These are phyloP conservation scores for Amaurobius ferox DNA, from an alignment of 2,888 invertebrate species.

Conservation along the genomic window DNA sequence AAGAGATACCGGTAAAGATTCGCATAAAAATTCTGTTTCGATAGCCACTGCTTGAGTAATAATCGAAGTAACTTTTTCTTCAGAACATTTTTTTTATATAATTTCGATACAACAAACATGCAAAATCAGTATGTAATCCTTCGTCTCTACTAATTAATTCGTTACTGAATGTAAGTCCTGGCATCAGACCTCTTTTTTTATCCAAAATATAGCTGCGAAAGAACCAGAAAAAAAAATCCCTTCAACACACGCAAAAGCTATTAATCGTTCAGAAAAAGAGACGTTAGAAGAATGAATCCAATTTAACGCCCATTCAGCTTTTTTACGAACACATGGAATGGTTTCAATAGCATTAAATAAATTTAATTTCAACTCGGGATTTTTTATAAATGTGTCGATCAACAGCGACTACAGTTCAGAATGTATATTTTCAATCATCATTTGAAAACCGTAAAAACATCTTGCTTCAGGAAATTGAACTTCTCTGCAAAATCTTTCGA, in stretches of 20 bases:
- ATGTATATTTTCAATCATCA: conserved; percentile 99
- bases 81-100: conserved; percentile 93
- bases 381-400: conserved; percentile 96
- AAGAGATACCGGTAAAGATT: conserved; percentile 93
- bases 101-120: conserved; percentile 93
- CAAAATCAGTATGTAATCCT: conserved; percentile 99
- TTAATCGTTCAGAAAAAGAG: conserved; percentile 93
- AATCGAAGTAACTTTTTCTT: conserved; percentile 86
- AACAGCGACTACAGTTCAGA: conserved; percentile 99
- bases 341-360: conserved; percentile 99
- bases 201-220: conserved; percentile 99
- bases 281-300: conserved; percentile 94
- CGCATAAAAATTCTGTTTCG: conserved; percentile 98
- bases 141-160: conserved; percentile 98
- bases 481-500: conserved; percentile 97
- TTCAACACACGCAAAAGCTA: conserved; percentile 99
- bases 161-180: conserved; percentile 98
- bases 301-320: conserved; percentile 98
- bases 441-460: conserved; percentile 99
- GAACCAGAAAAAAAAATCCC: conserved; percentile 99
- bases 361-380: conserved; percentile 88
- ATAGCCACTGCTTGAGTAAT: conserved; percentile 95
- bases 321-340: conserved; percentile 95
- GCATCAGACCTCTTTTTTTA: conserved; percentile 99
- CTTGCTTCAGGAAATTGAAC: conserved; percentile 97